These are phyloP conservation scores for Ptyas mucosa DNA, from an alignment of 2,113 vertebrate species.

Conservation along the genomic window DNA sequence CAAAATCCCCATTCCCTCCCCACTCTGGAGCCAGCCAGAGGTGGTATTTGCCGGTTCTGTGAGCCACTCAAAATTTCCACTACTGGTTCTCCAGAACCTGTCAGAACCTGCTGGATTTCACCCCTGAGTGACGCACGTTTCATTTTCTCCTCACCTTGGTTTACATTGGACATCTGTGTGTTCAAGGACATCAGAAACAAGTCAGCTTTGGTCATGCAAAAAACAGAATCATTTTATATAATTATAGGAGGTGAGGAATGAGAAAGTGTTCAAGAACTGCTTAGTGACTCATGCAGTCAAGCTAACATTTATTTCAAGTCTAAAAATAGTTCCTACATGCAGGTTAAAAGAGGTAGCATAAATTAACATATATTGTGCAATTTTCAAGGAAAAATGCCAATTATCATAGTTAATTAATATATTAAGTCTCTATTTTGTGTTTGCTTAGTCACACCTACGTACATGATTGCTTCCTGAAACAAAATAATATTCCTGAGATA, in stretches of 20 bases:
- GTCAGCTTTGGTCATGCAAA: not conserved
- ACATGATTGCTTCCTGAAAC: constrained; percentile 48
- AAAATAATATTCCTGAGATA: constrained; percentile 34
- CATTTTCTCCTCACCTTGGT: not conserved
- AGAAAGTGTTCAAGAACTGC: not conserved
- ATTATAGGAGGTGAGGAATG: not conserved
- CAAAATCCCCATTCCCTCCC: no score
- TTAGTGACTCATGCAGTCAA: constrained; percentile 39
- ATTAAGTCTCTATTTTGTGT: constrained; percentile 60
- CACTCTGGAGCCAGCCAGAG: no score
- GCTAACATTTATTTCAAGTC: constrained; percentile 28
- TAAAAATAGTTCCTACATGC: constrained; percentile 39
- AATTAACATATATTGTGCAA: constrained; percentile 52
- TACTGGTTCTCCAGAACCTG: no score
- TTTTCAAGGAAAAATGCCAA: constrained; percentile 50
- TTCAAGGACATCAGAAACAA: constrained; percentile 26
- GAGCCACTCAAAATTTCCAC: no score
- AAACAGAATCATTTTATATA: constrained; percentile 12
- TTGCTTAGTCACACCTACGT: constrained; percentile 41
- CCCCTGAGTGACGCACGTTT: not conserved
- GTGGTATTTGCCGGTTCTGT: no score
- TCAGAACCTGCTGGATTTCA: no score
- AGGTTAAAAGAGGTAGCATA: constrained; percentile 31
- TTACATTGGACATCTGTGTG: not conserved
- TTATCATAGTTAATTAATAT: constrained; percentile 39